Percentiles rank a stretch among this genome's conserved stretches.
These are phyloP conservation scores for Alligator sinensis DNA, from an alignment of 2,113 vertebrate species.

Conservation along the genomic window DNA sequence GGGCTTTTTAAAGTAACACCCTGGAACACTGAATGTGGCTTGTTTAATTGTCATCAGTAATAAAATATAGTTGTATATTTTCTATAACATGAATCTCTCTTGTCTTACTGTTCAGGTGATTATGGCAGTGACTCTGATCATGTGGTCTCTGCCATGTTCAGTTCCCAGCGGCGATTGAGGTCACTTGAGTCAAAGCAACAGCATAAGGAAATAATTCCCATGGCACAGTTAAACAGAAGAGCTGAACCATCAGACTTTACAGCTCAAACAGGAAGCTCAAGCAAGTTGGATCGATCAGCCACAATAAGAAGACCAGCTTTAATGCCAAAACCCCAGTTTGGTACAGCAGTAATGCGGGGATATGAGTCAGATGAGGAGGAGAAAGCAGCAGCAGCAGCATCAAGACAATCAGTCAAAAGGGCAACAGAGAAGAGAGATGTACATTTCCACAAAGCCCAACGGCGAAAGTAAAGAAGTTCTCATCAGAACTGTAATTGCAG, in stretches of 20 bases:
- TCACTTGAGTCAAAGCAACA: not conserved
- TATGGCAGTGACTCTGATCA: not conserved
- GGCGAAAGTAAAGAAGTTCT: constrained; percentile 61
- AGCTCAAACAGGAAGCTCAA: not conserved
- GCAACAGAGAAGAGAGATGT: constrained; percentile 18
- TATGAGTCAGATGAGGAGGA: constrained; percentile 72
- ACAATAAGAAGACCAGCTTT: not conserved
- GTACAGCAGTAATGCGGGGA: not conserved
- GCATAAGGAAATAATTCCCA: constrained; percentile 46
- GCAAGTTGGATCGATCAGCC: not conserved
- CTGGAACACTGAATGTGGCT: not conserved
- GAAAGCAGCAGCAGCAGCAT: constrained; percentile 10
- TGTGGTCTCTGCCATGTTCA: fast-evolving
- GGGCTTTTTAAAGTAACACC: not conserved
- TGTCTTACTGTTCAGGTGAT: constrained; percentile 57
- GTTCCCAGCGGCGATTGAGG: not conserved
- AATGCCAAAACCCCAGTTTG: constrained; percentile 26
- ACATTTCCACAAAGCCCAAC: constrained; percentile 33
- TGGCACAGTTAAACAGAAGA: constrained; percentile 31
- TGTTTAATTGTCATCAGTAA: not conserved
- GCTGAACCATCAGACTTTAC: not conserved
- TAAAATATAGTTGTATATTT: not conserved
- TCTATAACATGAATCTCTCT: not conserved
- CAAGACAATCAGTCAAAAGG: constrained; percentile 58
- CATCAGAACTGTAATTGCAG: not conserved